These are phyloP conservation scores for Perca flavescens DNA, from an alignment of 2,113 vertebrate genomes.

Conservation along the genomic window DNA sequence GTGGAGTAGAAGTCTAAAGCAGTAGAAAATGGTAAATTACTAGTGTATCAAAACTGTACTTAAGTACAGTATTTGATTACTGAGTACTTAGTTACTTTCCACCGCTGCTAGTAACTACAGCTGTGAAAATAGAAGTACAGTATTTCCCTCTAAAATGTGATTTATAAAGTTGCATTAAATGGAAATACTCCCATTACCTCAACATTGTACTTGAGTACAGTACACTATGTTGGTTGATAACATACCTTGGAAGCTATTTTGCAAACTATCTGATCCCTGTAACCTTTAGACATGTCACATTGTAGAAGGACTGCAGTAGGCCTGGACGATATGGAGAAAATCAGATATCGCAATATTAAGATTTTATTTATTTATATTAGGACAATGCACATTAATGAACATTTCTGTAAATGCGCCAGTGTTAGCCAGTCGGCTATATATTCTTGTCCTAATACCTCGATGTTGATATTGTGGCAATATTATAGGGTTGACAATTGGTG, in stretches of 20 bases:
- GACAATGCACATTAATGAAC: no score
- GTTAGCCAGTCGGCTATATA: no score
- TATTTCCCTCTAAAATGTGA: not conserved
- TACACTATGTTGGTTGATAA: not conserved
- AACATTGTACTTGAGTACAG: no score
- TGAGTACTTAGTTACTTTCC: not conserved
- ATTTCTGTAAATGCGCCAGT: no score
- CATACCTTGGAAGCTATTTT: not conserved
- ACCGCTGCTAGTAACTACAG: not conserved
- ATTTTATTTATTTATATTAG: no score
- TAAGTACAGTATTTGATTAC: no score
- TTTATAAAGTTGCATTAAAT: not conserved
- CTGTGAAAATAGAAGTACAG: not conserved
- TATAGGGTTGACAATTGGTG: no score
- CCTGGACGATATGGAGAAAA: no score
- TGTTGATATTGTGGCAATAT: no score
- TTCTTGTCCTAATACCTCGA: no score
- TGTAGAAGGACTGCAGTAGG: not conserved
- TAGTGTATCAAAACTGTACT: not conserved
- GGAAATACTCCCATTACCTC: not conserved
- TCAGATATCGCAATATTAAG: no score
- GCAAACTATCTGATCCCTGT: not conserved
- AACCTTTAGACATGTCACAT: not conserved
- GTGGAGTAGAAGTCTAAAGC: not conserved
- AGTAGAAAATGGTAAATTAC: not conserved